Conservation (phyloP, 2,113 vertebrate species). For the Myrmecophaga tridactyla region DNA sequence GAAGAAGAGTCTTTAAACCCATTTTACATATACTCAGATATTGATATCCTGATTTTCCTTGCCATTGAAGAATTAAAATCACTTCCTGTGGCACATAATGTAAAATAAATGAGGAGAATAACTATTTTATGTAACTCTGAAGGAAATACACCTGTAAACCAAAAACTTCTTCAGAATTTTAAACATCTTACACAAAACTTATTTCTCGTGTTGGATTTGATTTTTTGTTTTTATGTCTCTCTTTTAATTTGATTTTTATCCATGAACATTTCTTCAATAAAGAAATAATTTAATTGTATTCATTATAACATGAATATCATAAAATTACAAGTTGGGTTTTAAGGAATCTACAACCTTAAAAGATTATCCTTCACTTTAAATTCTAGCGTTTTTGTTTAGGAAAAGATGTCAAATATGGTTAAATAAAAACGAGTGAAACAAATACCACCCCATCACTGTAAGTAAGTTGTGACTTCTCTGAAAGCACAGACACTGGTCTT, state of each 20-base stretch:
- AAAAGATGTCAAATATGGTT: not conserved
- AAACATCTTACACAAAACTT: constrained; percentile 4
- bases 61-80: not conserved
- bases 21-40: not conserved
- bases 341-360: not conserved
- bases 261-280: constrained; percentile 22
- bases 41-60: not conserved
- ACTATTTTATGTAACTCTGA: not conserved
- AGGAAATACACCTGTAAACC: not conserved
- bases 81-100: not conserved
- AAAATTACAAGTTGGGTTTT: not conserved
- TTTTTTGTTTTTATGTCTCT: not conserved
- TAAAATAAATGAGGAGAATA: not conserved
- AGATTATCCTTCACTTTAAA: not conserved
- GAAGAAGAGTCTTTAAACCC: not conserved
- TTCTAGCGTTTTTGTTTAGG: not conserved
- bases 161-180: not conserved
- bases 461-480: not conserved
- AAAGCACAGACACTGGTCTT: not conserved
- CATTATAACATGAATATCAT: not conserved
- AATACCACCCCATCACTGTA: not conserved
- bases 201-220: not conserved
- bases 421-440: not conserved
- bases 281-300: not conserved
- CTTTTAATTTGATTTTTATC: not conserved